Percentiles rank a stretch among this genome's conserved stretches.
phyloP scores from a whole-genome alignment of 2,113 vertebrate genomes.

The Polyodon spathula region DNA sequence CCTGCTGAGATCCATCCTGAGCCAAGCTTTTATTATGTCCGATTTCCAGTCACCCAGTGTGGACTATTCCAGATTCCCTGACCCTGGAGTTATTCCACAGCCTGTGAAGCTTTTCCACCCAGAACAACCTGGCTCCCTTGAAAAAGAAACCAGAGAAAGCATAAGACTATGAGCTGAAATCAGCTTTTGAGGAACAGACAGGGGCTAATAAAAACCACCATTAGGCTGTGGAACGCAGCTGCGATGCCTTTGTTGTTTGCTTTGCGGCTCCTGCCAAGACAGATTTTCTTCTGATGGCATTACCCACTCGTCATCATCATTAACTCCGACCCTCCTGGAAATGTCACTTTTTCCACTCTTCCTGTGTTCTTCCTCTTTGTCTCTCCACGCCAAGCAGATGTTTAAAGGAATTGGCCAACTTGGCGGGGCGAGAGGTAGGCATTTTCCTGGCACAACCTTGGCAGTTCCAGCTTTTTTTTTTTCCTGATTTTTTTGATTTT shows the following conservation, averaged over 20 bases:
- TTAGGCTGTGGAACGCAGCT: constrained; percentile 1
- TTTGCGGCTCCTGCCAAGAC: constrained; percentile 5
- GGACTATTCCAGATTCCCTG: too few relatives aligned
- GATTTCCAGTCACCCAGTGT: too few relatives aligned
- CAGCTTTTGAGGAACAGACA: background rate
- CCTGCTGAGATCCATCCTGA: too few relatives aligned
- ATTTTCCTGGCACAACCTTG: constrained; percentile 3
- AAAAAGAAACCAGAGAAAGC: background rate
- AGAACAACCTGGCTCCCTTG: background rate
- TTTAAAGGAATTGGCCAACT: constrained; percentile 13
- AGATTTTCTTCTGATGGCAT: constrained; percentile 6
- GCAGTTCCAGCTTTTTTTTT: too few relatives aligned
- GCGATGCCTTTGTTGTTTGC: constrained; percentile 8
- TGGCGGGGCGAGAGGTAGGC: constrained; percentile 1
- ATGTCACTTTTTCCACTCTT: constrained; percentile 7
- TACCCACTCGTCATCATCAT: constrained; percentile 5
- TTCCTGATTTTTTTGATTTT: too few relatives aligned
- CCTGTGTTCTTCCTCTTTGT: constrained; percentile 6
- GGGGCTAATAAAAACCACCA: background rate
- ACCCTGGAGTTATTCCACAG: too few relatives aligned
- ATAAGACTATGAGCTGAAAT: too few relatives aligned
- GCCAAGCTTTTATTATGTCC: too few relatives aligned
- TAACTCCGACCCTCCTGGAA: constrained; percentile 6
- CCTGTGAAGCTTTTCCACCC: background rate
- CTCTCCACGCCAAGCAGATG: constrained; percentile 18